These are phyloP conservation scores for Champsocephalus esox DNA, from an alignment of 2,797 vertebrate species.

Conservation along the genomic window DNA sequence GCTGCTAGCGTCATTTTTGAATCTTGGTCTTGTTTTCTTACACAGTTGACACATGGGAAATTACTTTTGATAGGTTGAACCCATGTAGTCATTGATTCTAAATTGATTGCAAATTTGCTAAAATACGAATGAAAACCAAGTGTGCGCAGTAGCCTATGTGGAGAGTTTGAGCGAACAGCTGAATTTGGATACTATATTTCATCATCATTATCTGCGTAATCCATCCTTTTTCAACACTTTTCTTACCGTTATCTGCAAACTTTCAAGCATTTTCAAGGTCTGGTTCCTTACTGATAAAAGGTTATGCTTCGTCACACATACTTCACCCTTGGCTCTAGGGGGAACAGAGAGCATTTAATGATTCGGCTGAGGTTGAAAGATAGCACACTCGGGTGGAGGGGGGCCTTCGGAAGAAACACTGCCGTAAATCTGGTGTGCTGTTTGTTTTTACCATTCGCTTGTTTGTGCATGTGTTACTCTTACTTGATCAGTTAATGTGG, in stretches of 20 bases:
- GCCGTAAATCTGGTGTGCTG: not conserved
- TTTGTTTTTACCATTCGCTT: constrained; percentile 9
- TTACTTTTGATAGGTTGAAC: not conserved
- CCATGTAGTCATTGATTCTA: not conserved
- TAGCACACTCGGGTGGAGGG: not conserved
- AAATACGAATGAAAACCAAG: not conserved
- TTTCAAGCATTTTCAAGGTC: not conserved
- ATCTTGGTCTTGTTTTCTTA: no score
- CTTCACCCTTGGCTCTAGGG: not conserved
- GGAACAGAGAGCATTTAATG: no score
- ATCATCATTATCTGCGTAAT: not conserved
- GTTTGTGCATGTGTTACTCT: constrained; percentile 13
- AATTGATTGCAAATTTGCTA: not conserved
- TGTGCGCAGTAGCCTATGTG: not conserved
- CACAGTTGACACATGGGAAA: not conserved
- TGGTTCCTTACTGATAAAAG: constrained; percentile 1
- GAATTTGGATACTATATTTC: not conserved
- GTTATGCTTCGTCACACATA: not conserved
- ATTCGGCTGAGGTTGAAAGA: not conserved
- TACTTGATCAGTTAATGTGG: constrained; percentile 12
- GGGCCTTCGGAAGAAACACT: not conserved
- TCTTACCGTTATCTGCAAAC: not conserved
- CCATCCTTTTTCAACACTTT: not conserved
- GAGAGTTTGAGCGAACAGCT: not conserved
- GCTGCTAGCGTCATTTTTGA: no score